phyloP scores from a whole-genome alignment of 92 coral and sea anemone genomes.

The Umimayanthus kanabou region DNA sequence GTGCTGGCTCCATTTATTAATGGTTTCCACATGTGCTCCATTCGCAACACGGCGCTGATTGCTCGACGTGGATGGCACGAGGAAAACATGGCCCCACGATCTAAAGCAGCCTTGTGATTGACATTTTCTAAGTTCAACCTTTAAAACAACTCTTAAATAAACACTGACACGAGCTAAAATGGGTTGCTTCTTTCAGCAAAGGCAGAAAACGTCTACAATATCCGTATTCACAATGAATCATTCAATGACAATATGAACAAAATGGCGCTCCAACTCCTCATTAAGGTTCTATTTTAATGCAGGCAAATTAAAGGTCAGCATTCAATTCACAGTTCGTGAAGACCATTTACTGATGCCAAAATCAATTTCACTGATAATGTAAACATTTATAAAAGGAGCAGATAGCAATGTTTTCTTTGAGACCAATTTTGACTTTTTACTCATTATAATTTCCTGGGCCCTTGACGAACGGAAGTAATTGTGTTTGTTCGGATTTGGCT shows the following conservation, averaged over 20 bases:
- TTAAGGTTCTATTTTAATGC: neutral
- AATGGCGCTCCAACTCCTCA: neutral
- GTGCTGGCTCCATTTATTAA: constrained; percentile 49
- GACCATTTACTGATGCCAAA: constrained; percentile 8
- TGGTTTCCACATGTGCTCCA: constrained; percentile 54
- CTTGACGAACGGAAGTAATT: constrained; percentile 43
- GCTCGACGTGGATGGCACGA: constrained; percentile 6
- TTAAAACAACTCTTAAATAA: constrained; percentile 37
- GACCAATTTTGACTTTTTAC: constrained; percentile 36
- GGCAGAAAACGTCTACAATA: neutral
- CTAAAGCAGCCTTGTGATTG: constrained; percentile 21
- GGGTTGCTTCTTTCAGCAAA: constrained; percentile 35
- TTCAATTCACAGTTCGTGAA: neutral
- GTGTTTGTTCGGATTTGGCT: constrained; percentile 23
- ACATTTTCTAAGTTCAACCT: constrained; percentile 33
- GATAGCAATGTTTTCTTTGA: constrained; percentile 40
- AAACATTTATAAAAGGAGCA: constrained; percentile 24
- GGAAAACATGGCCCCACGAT: constrained; percentile 42
- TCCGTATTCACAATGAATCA: neutral
- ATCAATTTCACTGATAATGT: constrained; percentile 26
- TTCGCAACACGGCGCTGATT: neutral
- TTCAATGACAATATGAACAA: neutral
- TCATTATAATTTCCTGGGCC: constrained; percentile 32
- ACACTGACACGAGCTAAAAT: constrained; percentile 45
- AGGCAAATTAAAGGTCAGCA: constrained; percentile 9